Percentiles rank a stretch among this genome's conserved stretches.
These are phyloP conservation scores for Deilephila porcellus DNA, from an alignment of 2,888 invertebrate species.

Conservation along the genomic window DNA sequence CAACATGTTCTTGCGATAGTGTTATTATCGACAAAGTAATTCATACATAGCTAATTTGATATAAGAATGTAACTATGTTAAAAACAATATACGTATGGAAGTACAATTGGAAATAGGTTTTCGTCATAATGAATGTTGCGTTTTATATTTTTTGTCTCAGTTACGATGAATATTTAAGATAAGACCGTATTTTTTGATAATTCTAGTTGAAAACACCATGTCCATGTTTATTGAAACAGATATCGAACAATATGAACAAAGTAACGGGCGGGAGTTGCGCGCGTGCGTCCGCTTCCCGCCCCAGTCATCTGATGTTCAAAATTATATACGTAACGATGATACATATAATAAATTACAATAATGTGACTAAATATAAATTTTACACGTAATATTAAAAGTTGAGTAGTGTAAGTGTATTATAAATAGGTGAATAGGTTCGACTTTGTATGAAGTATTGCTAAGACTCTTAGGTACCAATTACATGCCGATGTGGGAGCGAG, in stretches of 20 bases:
- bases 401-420: conserved; percentile 82
- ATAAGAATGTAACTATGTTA: conserved; percentile 69
- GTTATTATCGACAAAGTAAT: conserved; percentile 60
- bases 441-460: conserved; percentile 81
- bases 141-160: conserved; percentile 67
- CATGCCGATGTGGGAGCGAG: conserved; percentile 54
- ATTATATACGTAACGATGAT: conserved; percentile 84
- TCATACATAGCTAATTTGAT: conserved; percentile 69
- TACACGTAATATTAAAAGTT: conserved; percentile 82
- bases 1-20: conserved; percentile 60
- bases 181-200: conserved; percentile 78
- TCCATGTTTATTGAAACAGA: conserved; percentile 70
- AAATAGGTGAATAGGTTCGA: conserved; percentile 78
- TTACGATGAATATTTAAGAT: conserved; percentile 64
- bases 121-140: conserved; percentile 65
- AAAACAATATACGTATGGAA: conserved; percentile 84
- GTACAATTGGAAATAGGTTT: conserved; percentile 80
- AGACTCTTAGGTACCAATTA: conserved; percentile 60
- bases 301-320: conserved; percentile 83
- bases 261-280: conserved; percentile 56
- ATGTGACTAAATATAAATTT: conserved; percentile 83
- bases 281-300: conserved; percentile 62
- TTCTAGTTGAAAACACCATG: conserved; percentile 72
- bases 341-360: conserved; percentile 83
- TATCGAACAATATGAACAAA: conserved; percentile 58